phyloP scores from a whole-genome alignment of 2,797 vertebrate species.

The Melanotaenia pygmaea region DNA sequence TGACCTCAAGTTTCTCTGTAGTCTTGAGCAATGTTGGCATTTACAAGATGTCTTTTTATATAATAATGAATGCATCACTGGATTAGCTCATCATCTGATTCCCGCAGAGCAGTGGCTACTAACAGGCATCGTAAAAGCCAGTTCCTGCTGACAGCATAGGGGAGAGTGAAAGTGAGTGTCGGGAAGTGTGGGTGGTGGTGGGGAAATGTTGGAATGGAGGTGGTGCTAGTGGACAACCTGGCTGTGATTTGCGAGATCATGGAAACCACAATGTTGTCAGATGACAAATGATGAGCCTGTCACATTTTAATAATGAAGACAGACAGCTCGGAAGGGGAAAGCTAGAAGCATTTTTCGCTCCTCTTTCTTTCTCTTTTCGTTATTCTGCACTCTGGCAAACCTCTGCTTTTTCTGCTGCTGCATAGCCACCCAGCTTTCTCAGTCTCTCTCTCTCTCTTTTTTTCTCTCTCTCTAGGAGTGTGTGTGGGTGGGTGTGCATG shows the following conservation, averaged over 20 bases:
- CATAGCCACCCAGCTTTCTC: conserved; percentile 49
- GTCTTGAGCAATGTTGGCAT: conserved; percentile 6
- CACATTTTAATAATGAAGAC: conserved; percentile 34
- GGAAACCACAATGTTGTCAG: conserved; percentile 29
- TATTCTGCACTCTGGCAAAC: conserved; percentile 10
- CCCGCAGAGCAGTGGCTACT: conserved; percentile 47
- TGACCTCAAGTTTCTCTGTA: background rate
- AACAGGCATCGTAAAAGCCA: conserved; percentile 58
- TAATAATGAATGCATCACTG: conserved; percentile 34
- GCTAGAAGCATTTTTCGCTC: conserved; percentile 5
- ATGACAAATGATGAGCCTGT: conserved; percentile 37
- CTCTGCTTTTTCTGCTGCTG: conserved; percentile 39
- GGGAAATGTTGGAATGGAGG: conserved; percentile 25
- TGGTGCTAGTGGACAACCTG: conserved; percentile 34
- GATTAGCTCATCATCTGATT: conserved; percentile 47
- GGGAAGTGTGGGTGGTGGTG: conserved; percentile 53
- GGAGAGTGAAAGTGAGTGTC: conserved; percentile 49
- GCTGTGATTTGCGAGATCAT: conserved; percentile 47
- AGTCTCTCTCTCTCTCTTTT: conserved; percentile 19
- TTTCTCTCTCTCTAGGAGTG: conserved; percentile 17
- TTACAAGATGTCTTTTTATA: conserved; percentile 19
- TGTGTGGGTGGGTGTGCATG: conserved; percentile 19
- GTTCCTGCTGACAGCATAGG: conserved; percentile 52
- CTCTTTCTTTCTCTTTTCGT: background rate
- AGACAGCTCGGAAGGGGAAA: conserved; percentile 15